Conservation (phyloP, 2,797 vertebrate species). For the Tenualosa thibaudeaui region DNA sequence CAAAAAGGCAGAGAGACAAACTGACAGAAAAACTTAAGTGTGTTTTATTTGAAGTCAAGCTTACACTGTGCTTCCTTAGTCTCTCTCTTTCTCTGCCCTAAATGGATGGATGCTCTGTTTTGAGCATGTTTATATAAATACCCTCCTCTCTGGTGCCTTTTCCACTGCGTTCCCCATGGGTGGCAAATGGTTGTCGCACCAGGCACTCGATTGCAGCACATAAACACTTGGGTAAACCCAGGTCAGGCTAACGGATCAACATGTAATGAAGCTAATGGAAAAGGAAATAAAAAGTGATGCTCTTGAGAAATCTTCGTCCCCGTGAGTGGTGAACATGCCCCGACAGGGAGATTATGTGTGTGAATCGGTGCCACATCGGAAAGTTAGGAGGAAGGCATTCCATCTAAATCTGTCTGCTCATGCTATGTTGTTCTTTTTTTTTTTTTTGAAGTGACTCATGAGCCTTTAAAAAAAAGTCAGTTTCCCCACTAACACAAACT, state of each 20-base stretch:
- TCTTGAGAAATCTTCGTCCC: neutral
- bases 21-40: no score
- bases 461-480: neutral
- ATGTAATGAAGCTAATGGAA: neutral
- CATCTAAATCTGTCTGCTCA: neutral
- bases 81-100: neutral
- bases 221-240: neutral
- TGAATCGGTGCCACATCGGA: neutral
- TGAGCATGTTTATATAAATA: constrained; percentile 5
- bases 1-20: neutral
- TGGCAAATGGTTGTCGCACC: neutral
- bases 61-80: neutral
- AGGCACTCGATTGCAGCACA: neutral
- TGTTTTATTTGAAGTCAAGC: neutral
- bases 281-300: neutral
- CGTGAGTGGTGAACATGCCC: neutral
- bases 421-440: neutral
- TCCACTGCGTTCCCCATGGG: neutral
- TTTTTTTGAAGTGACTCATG: neutral
- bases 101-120: neutral
- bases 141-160: neutral
- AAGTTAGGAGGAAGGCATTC: neutral
- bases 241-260: neutral
- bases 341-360: neutral
- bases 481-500: neutral